These are phyloP conservation scores for Molossus alvarezi DNA, from an alignment of 2,797 vertebrate species.

Conservation along the genomic window DNA sequence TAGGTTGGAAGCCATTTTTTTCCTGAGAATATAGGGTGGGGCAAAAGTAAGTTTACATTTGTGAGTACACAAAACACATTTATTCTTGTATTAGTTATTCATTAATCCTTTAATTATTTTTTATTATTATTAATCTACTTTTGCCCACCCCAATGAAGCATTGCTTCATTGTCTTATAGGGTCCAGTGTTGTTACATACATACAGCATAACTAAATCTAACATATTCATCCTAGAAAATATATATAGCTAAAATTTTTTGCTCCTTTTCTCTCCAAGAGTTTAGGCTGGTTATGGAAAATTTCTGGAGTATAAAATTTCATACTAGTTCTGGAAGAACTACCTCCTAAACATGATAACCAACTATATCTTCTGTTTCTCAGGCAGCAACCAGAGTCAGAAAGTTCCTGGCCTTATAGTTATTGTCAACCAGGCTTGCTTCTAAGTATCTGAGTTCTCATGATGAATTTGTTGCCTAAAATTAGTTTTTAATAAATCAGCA, in stretches of 20 bases:
- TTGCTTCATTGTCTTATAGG: neutral
- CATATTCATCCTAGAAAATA: neutral
- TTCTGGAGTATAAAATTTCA: slow-evolving; percentile 42
- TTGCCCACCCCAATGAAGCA: neutral
- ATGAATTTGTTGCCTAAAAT: slow-evolving; percentile 35
- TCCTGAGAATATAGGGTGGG: neutral
- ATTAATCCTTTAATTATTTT: neutral
- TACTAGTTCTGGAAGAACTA: slow-evolving; percentile 28
- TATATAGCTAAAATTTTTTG: slow-evolving; percentile 6
- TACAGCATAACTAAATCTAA: slow-evolving; percentile 57
- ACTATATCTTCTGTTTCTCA: neutral
- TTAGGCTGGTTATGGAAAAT: neutral
- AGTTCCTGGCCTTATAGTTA: slow-evolving; percentile 27
- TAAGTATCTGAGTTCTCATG: slow-evolving; percentile 29
- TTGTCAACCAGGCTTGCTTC: slow-evolving; percentile 27
- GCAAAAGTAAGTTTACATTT: neutral
- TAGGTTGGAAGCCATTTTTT: slow-evolving; percentile 25
- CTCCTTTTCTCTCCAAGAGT: neutral
- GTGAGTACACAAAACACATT: neutral
- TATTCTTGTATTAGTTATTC: neutral
- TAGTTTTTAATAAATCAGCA: slow-evolving; percentile 23
- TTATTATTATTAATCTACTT: neutral
- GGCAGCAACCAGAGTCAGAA: slow-evolving; percentile 33
- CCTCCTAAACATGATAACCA: neutral
- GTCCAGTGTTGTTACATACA: neutral